Evolutionary conservation across 2,888 invertebrate genomes (phyloP).

Genomic region (Drosophila recens): DNA sequence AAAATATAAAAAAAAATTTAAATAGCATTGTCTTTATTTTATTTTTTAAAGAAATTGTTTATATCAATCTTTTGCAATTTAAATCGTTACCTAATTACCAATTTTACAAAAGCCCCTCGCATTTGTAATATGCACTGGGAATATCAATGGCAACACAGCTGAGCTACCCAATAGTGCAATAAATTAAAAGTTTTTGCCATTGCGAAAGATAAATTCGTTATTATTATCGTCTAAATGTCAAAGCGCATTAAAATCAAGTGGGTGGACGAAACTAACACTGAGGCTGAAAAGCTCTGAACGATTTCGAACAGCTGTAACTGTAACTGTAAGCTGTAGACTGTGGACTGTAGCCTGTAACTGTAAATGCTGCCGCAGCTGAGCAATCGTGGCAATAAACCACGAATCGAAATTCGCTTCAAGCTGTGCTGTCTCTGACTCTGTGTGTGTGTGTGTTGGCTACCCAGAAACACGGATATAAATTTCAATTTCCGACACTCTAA

Average conservation of each 20-base stretch:
- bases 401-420: conserved; percentile 70
- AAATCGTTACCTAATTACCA: neutral
- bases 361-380: conserved; percentile 63
- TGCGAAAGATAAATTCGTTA: conserved; percentile 70
- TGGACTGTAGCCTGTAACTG: conserved; percentile 15
- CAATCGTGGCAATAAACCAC: conserved; percentile 78
- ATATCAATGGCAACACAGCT: conserved; percentile 58
- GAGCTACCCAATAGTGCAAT: conserved; percentile 63
- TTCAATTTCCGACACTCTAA: conserved; percentile 82
- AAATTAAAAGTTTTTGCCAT: conserved; percentile 66
- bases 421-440: conserved; percentile 31
- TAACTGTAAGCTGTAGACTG: conserved; percentile 6
- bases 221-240: conserved; percentile 78
- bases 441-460: conserved; percentile 36
- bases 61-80: neutral
- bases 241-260: conserved; percentile 70
- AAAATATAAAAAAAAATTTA: no score
- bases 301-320: conserved; percentile 51
- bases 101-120: conserved; percentile 23
- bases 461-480: conserved; percentile 82
- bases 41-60: neutral
- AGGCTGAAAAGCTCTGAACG: conserved; percentile 22
- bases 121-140: conserved; percentile 42
- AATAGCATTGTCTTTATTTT: neutral
- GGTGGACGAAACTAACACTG: conserved; percentile 9